Conservation (phyloP, 2,113 vertebrate genomes). For the Eira barbara region DNA sequence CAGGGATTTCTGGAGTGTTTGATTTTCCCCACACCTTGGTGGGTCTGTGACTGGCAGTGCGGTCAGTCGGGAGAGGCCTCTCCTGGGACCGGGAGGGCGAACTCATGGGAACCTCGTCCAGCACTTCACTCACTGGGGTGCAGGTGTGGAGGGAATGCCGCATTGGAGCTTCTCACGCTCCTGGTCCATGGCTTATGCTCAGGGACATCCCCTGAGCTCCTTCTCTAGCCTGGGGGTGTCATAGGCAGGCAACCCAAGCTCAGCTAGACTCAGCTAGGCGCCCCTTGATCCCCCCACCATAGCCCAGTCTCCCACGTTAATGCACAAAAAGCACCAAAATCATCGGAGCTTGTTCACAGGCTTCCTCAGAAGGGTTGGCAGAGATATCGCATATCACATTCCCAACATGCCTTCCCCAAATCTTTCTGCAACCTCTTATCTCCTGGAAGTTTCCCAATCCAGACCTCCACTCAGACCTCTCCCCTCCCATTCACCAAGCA, state of each 20-base stretch:
- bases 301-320: background rate
- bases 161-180: background rate
- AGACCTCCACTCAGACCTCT: background rate
- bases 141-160: background rate
- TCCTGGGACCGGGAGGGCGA: background rate
- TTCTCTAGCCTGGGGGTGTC: background rate
- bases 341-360: background rate
- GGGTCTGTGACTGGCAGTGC: background rate
- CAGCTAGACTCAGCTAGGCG: no score
- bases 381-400: accelerated
- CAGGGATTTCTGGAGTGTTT: background rate
- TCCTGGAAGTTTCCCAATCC: background rate
- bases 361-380: background rate
- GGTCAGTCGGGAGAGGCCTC: background rate
- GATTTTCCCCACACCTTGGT: accelerated
- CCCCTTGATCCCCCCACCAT: background rate
- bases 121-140: accelerated
- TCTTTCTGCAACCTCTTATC: background rate
- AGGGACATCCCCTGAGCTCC: background rate
- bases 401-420: background rate
- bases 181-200: background rate
- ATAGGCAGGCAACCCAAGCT: background rate
- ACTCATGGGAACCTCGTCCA: background rate
- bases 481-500: background rate
- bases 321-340: accelerated